Evolutionary conservation across 2,888 invertebrate genomes (phyloP).

Genomic region (Biston betularia): DNA sequence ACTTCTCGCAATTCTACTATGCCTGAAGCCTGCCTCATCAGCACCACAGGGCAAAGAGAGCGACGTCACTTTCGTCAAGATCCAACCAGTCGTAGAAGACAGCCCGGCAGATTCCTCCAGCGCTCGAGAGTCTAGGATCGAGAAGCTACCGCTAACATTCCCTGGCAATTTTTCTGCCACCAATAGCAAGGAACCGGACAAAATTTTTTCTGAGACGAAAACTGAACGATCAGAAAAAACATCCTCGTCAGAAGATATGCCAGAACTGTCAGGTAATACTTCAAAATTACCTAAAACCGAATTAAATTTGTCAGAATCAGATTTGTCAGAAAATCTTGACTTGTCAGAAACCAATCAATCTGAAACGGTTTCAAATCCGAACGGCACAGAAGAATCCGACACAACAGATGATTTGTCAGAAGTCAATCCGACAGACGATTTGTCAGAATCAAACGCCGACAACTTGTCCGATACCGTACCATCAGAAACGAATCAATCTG

Average conservation of each 20-base stretch:
- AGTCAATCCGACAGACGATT: conserved; percentile 27
- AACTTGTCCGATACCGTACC: conserved; percentile 34
- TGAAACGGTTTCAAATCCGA: conserved; percentile 8
- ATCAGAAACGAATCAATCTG: conserved; percentile 37
- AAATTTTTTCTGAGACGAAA: conserved; percentile 14
- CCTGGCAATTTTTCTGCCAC: conserved; percentile 42
- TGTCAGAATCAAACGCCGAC: conserved; percentile 35
- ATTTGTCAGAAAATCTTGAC: conserved; percentile 22
- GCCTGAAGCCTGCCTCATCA: conserved; percentile 49
- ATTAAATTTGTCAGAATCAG: conserved; percentile 23
- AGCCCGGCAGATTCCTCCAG: conserved; percentile 27
- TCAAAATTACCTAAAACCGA: conserved; percentile 14
- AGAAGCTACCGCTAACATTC: conserved; percentile 61
- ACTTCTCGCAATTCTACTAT: conserved; percentile 56
- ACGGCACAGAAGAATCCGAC: conserved; percentile 9
- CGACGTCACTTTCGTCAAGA: conserved; percentile 68
- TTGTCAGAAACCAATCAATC: conserved; percentile 20
- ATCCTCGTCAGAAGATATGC: conserved; percentile 20
- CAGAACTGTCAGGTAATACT: conserved; percentile 18
- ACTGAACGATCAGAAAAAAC: conserved; percentile 13
- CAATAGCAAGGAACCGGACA: conserved; percentile 23
- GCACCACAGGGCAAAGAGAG: conserved; percentile 67
- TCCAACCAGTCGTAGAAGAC: conserved; percentile 54
- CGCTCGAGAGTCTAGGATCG: conserved; percentile 56
- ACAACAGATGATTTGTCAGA: conserved; percentile 17